Base-by-base conservation (phyloP, 2,113 vertebrate species). In the crab-eating macaque (Macaca fascicularis) region DNA sequence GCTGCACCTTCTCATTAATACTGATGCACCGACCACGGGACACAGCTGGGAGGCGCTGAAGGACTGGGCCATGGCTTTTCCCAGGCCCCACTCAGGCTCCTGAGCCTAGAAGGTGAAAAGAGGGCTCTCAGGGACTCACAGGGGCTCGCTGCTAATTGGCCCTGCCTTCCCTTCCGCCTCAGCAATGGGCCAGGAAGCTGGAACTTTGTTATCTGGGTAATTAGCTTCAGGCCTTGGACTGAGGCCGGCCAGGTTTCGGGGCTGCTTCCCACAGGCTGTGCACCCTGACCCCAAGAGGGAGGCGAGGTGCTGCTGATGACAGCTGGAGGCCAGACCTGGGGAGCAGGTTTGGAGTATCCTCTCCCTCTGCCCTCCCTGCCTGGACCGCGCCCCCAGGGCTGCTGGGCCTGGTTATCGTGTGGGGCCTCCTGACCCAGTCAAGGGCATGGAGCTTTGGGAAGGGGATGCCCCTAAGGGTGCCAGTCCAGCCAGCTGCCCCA, bases 381-480 rank as follows among this genome's bases (percentile, higher is more conserved):
- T 70, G 86, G 72, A 32, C 61, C 5, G 2, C n/a, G 76, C 61
- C 83, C 40, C 57, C 30, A 88, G 43, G 52, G 70, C 64, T n/a
- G 75, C 80, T 7, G 23, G 85, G 79, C 78, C 90, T 74, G 79
- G 72, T 95, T 35, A 72, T 79, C 0, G 88, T 25, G 80, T 17
- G 1, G 70, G 35, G 1, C 22, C 32, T 90, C 16, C 87, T 64
- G 38, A 93, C 90, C 55, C 79, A 97, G 79, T 79, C 45, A 74
- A 89, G 92, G 87, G 70, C 84, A 55, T 45, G 2, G 1, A 67
- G 64, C 88, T 45, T 69, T 27, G 38, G 81, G 78, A 81, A 76
- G 97, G 97, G 94, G 95, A 98, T 98, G 98, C 90, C 59, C 95
- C 20, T 38, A 1, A 90, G 95, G 88, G 79, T 70, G 50, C 76